phyloP scores from a whole-genome alignment of 1,140 invertebrate genomes.

The Dysdera silvatica region DNA sequence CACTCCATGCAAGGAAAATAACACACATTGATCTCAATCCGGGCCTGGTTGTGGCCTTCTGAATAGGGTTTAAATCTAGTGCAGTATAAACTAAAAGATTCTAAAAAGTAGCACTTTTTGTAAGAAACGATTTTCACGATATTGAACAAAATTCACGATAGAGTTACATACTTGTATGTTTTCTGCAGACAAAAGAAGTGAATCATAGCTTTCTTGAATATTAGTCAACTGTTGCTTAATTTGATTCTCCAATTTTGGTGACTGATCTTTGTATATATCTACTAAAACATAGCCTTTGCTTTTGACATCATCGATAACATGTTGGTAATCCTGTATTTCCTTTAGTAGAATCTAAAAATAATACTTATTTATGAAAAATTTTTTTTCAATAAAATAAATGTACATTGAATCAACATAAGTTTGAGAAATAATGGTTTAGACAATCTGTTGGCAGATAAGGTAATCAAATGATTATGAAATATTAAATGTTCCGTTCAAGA shows the following conservation, averaged over 20 bases:
- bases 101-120: no score
- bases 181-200: slow-evolving; percentile 75
- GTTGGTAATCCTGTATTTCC: slow-evolving; percentile 78
- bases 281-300: slow-evolving; percentile 76
- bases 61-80: no score
- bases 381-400: background rate
- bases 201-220: slow-evolving; percentile 87
- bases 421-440: background rate
- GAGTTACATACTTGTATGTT: slow-evolving; percentile 74
- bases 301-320: slow-evolving; percentile 69
- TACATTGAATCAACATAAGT: background rate
- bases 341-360: slow-evolving; percentile 53
- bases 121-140: slow-evolving; percentile 49
- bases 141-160: slow-evolving; percentile 27
- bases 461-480: no score
- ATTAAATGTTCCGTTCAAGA: no score
- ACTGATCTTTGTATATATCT: slow-evolving; percentile 60
- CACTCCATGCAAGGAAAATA: no score
- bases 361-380: slow-evolving; percentile 7
- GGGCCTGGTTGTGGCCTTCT: no score
- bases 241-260: slow-evolving; percentile 59
- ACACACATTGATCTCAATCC: no score
- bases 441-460: no score
- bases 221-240: slow-evolving; percentile 80
- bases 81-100: no score